phyloP scores from a whole-genome alignment of 2,888 invertebrate species.

The Tiliacea citrago region DNA sequence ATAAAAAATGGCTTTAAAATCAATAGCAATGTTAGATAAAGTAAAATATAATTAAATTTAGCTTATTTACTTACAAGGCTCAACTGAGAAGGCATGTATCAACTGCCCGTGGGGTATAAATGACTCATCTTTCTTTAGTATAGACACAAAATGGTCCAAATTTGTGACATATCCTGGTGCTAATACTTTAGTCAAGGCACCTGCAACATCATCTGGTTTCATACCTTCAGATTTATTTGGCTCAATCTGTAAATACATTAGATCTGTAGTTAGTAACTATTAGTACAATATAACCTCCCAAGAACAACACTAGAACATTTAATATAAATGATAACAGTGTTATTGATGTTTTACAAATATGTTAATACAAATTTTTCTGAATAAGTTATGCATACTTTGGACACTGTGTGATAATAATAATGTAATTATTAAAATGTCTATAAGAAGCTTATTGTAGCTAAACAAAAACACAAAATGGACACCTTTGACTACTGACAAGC shows the following conservation, averaged over 20 bases:
- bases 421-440: background rate
- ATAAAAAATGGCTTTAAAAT: background rate
- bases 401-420: background rate
- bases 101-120: slow-evolving; percentile 95
- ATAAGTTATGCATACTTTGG: background rate
- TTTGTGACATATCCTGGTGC: slow-evolving; percentile 93
- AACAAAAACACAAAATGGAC: slow-evolving; percentile 12
- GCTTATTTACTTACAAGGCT: slow-evolving; percentile 79
- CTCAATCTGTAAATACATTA: slow-evolving; percentile 83
- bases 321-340: background rate
- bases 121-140: slow-evolving; percentile 93
- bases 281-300: slow-evolving; percentile 30
- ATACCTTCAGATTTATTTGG: slow-evolving; percentile 90
- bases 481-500: background rate
- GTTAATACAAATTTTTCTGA: background rate
- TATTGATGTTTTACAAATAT: background rate
- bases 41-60: background rate
- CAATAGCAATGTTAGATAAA: background rate
- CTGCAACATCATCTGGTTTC: slow-evolving; percentile 94
- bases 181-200: slow-evolving; percentile 92
- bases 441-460: background rate
- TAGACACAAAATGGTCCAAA: slow-evolving; percentile 93
- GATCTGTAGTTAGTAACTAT: background rate
- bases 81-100: slow-evolving; percentile 90
- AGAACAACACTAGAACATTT: slow-evolving; percentile 1